These are phyloP conservation scores for Axinella damicornis DNA, from an alignment of 37 sponge, comb jelly and placozoan species.

Conservation along the genomic window DNA sequence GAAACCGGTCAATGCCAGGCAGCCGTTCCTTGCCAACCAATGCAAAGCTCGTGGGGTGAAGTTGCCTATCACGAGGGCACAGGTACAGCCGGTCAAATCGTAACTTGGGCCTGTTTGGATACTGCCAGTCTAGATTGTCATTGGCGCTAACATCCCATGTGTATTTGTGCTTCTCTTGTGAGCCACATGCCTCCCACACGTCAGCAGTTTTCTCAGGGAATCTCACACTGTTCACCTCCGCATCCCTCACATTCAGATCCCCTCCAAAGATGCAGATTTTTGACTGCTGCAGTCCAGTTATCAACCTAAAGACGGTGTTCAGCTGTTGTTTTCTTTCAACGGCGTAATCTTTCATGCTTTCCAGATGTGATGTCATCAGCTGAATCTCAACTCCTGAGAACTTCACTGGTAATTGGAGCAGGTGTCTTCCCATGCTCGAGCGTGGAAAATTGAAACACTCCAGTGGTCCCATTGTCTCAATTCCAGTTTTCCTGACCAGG, in stretches of 20 bases:
- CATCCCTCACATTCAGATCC: slow-evolving; percentile 81
- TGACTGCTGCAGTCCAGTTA: background rate
- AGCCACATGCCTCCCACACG: slow-evolving; percentile 78
- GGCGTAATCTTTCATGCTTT: slow-evolving; percentile 69
- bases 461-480: slow-evolving; percentile 1
- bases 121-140: slow-evolving; percentile 63
- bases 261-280: slow-evolving; percentile 78
- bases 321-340: slow-evolving; percentile 67
- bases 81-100: slow-evolving; percentile 82
- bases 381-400: slow-evolving; percentile 36
- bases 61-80: slow-evolving; percentile 1
- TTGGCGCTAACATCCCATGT: slow-evolving; percentile 82
- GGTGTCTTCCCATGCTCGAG: slow-evolving; percentile 73
- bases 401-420: slow-evolving; percentile 45
- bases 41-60: slow-evolving; percentile 44
- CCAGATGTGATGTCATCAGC: slow-evolving; percentile 79
- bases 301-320: slow-evolving; percentile 24
- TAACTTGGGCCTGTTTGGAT: slow-evolving; percentile 30
- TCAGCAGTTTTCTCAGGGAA: slow-evolving; percentile 58
- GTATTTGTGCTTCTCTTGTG: slow-evolving; percentile 42
- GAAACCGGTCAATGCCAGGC: slow-evolving; percentile 53
- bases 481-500: slow-evolving; percentile 35
- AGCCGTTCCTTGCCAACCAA: slow-evolving; percentile 75
- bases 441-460: slow-evolving; percentile 31
- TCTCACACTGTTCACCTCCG: slow-evolving; percentile 59